A percentile compares a stretch with the other conserved stretches of the same genome.
These are phyloP conservation scores for Cichladusa arquata DNA, from an alignment of 2,113 vertebrate species.

Conservation along the genomic window DNA sequence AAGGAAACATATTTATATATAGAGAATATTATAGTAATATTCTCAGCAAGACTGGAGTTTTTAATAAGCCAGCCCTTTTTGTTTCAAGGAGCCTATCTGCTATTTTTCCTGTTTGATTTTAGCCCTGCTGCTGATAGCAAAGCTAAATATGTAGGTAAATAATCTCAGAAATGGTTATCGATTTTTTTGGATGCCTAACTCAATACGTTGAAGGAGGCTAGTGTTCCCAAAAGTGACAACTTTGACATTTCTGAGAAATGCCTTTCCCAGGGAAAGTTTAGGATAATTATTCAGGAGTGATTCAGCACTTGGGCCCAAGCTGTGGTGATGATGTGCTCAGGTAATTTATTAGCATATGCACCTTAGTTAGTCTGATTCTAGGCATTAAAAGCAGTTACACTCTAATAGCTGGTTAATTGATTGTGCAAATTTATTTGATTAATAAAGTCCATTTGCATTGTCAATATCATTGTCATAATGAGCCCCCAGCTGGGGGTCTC, in stretches of 20 bases:
- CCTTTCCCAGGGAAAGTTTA: not conserved
- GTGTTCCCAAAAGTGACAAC: not conserved
- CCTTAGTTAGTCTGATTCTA: not conserved
- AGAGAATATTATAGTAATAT: not conserved
- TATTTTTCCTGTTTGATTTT: not conserved
- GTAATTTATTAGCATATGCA: not conserved
- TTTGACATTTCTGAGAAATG: not conserved
- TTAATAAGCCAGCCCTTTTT: not conserved
- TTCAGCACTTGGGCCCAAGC: not conserved
- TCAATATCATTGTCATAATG: not conserved
- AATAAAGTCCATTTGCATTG: not conserved
- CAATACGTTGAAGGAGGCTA: not conserved
- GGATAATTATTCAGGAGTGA: not conserved
- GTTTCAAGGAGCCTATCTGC: not conserved
- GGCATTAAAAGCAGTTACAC: not conserved
- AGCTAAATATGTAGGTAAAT: not conserved
- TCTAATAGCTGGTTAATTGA: not conserved
- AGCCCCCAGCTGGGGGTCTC: not conserved
- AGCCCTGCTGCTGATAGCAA: not conserved
- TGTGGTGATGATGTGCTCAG: rapidly evolving
- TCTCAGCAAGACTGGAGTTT: not conserved
- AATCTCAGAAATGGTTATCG: not conserved
- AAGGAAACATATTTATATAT: not conserved
- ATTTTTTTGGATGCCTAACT: not conserved
- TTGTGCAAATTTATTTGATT: not conserved